A percentile compares a stretch with the other conserved stretches of the same genome.
Conservation (phyloP, 2,113 vertebrate genomes). For the Aspidoscelis tigris region DNA sequence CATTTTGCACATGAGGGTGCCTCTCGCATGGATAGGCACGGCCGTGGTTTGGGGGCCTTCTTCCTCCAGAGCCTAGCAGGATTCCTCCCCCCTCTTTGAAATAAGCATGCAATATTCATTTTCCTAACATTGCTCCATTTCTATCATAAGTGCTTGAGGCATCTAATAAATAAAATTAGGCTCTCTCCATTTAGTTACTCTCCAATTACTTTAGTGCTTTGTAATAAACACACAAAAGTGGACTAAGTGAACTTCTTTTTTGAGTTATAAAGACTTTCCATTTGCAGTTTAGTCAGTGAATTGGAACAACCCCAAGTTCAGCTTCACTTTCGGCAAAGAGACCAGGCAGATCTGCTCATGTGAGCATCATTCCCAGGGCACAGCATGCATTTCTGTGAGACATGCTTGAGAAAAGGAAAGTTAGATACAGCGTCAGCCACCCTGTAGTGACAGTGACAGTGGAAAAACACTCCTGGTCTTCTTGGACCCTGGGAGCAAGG, state of each 20-base stretch:
- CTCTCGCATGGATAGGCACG: slow-evolving; percentile 52
- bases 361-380: too few relatives aligned
- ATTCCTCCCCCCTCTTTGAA: slow-evolving; percentile 20
- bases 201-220: slow-evolving; percentile 63
- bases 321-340: too few relatives aligned
- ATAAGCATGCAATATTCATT: slow-evolving; percentile 61
- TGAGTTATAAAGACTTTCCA: slow-evolving; percentile 62
- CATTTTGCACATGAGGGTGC: slow-evolving; percentile 50
- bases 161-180: slow-evolving; percentile 67
- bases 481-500: too few relatives aligned
- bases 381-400: too few relatives aligned
- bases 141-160: slow-evolving; percentile 50
- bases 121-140: slow-evolving; percentile 56
- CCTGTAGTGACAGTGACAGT: too few relatives aligned
- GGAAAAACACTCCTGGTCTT: too few relatives aligned
- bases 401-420: too few relatives aligned
- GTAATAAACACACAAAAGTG: slow-evolving; percentile 41
- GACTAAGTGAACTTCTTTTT: slow-evolving; percentile 47
- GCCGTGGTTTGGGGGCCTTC: slow-evolving; percentile 37
- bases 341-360: too few relatives aligned
- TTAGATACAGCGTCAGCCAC: too few relatives aligned
- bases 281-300: slow-evolving; percentile 59
- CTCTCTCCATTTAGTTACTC: slow-evolving; percentile 64
- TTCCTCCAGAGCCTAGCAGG: slow-evolving; percentile 37
- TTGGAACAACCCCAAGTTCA: too few relatives aligned